phyloP scores from a whole-genome alignment of 1,140 invertebrate species.

The Pachypeltis micranthus region DNA sequence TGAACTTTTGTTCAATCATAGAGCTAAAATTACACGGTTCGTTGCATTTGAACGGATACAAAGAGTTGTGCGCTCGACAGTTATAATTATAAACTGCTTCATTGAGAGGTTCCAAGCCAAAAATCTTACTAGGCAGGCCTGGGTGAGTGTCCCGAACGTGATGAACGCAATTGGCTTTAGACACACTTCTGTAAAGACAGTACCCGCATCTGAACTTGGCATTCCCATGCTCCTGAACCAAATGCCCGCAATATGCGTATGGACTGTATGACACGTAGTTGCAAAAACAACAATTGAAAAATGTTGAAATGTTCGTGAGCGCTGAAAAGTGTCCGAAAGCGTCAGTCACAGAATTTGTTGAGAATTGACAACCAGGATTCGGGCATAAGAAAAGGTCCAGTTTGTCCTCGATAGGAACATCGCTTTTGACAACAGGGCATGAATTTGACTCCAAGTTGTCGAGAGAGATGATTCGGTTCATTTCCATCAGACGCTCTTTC shows the following conservation, averaged over 20 bases:
- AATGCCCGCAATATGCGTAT: neutral
- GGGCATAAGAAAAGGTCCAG: neutral
- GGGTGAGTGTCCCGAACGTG: neutral
- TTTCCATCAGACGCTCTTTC: neutral
- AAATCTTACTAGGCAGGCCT: neutral
- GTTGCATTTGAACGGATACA: neutral
- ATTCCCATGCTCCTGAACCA: neutral
- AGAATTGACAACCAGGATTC: neutral
- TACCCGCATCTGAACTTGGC: neutral
- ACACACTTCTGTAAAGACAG: neutral
- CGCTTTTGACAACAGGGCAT: neutral
- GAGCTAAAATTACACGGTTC: neutral
- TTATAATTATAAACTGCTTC: neutral
- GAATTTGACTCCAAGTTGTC: neutral
- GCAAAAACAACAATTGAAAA: neutral
- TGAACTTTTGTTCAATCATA: neutral
- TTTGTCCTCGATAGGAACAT: neutral
- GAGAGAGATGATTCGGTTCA: neutral
- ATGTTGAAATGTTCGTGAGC: neutral
- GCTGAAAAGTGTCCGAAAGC: neutral
- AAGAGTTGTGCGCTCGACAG: neutral
- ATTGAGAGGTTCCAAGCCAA: neutral
- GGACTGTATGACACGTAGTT: neutral
- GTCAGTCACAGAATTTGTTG: neutral
- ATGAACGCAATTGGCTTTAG: neutral